Conservation (phyloP, 1,140 invertebrate species). For the Apis cerana region DNA sequence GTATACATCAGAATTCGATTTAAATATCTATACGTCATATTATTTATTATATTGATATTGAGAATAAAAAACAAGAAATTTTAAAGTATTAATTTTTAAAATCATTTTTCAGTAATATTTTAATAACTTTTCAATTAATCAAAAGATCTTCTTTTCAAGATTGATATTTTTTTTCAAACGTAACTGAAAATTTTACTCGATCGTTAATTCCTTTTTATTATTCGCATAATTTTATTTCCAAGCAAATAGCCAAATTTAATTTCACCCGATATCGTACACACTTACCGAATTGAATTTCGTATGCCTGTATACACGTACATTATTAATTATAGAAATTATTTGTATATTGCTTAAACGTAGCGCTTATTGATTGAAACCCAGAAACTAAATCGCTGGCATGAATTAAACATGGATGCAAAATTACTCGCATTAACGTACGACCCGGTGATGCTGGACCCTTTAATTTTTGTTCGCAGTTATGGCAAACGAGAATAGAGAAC, state of each 20-base stretch:
- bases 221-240: not conserved
- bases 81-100: too few species aligned
- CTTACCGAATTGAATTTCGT: slow-evolving; percentile 5
- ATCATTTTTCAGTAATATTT: too few species aligned
- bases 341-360: not conserved
- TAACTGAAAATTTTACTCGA: too few species aligned
- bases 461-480: not conserved
- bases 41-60: too few species aligned
- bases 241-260: slow-evolving; percentile 23
- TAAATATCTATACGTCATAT: too few species aligned
- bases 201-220: too few species aligned
- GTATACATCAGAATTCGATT: too few species aligned
- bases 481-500: not conserved
- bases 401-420: slow-evolving; percentile 33
- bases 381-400: slow-evolving; percentile 19
- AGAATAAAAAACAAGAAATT: too few species aligned
- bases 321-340: slow-evolving; percentile 39
- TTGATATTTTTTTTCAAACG: too few species aligned
- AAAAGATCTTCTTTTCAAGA: too few species aligned
- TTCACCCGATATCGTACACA: not conserved
- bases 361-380: slow-evolving; percentile 16
- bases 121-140: too few species aligned
- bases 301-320: not conserved
- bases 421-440: slow-evolving; percentile 25
- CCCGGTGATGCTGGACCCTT: not conserved